Base-by-base conservation (phyloP, 2,797 vertebrate species). In the Myioborus miniatus region DNA sequence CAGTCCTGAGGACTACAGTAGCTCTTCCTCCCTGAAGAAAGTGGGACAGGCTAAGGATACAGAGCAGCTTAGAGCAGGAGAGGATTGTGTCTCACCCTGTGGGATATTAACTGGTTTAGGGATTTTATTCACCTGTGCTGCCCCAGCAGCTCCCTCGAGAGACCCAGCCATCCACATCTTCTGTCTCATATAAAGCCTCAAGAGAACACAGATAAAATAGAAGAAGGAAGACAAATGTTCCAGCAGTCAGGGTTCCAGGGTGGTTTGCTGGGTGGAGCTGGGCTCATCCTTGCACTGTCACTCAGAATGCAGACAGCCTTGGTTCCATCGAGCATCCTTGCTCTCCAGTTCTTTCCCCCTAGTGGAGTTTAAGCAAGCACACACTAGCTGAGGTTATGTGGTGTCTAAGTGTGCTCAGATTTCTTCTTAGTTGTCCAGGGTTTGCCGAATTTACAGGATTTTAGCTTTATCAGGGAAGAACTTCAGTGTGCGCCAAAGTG, bases 351-450 rank as follows among this genome's bases (percentile, higher is more conserved):
- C 44, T 46, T 69, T 39, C n/a, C 20, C 49, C 36, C 3, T 62
- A 39, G 0, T 1, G 4, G 8, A 71, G 15, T 3, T 34, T 5
- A 39, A 59, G 13, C 11, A 53, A 82, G 43, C 18, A 55, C 15
- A 63, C 5, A 26, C 6, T 56, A 41, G 6, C 4, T 59, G 52
- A 46, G 11, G 6, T 44, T 87, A 16, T 26, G 26, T 0, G 0
- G 34, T 43, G 10, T 58, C 43, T n/a, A 64, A 39, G 6, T 43
- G 53, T 74, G 71, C 41, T 74, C 52, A 49, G 13, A 52, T 85
- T 89, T 82, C 79, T 75, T 81, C 37, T 53, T 56, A 30, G 12
- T 2, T 81, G 59, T 36, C 39, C 83, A 86, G 20, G 16, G 6
- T 65, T 44, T 81, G 19, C 29, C 87, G 55, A 80, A 75, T 76